Evolutionary conservation across 2,888 invertebrate genomes (phyloP).

Genomic region (Xiphydria camelus): DNA sequence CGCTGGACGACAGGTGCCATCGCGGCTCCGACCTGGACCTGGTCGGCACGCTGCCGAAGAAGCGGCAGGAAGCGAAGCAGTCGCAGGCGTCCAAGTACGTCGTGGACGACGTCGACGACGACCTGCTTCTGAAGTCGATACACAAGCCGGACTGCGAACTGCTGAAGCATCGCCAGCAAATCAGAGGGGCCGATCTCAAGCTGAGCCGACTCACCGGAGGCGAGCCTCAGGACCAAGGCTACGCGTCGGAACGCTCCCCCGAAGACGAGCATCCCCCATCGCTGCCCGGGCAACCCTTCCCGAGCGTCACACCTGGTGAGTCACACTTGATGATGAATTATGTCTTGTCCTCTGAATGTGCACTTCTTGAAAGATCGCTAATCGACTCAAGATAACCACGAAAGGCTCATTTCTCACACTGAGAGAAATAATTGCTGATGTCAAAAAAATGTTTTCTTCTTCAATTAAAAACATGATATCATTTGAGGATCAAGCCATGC

Average conservation of each 20-base stretch:
- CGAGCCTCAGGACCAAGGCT: conserved; percentile 68
- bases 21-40: conserved; percentile 44
- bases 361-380: no score
- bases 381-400: no score
- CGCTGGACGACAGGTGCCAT: conserved; percentile 30
- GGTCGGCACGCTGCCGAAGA: conserved; percentile 47
- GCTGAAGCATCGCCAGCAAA: conserved; percentile 43
- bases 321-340: no score
- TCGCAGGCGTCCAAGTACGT: conserved; percentile 22
- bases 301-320: conserved; percentile 73
- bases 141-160: conserved; percentile 51
- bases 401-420: no score
- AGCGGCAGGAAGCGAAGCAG: conserved; percentile 28
- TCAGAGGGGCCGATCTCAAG: conserved; percentile 40
- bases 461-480: no score
- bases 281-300: conserved; percentile 65
- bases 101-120: conserved; percentile 27
- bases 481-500: no score
- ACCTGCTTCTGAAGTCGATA: conserved; percentile 38
- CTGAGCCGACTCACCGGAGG: conserved; percentile 44
- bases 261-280: conserved; percentile 77
- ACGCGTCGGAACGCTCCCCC: conserved; percentile 76
- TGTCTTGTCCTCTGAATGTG: no score
- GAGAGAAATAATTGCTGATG: no score
- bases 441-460: no score